Conservation (phyloP, 2,888 invertebrate species). For the Drosophila falleni region DNA sequence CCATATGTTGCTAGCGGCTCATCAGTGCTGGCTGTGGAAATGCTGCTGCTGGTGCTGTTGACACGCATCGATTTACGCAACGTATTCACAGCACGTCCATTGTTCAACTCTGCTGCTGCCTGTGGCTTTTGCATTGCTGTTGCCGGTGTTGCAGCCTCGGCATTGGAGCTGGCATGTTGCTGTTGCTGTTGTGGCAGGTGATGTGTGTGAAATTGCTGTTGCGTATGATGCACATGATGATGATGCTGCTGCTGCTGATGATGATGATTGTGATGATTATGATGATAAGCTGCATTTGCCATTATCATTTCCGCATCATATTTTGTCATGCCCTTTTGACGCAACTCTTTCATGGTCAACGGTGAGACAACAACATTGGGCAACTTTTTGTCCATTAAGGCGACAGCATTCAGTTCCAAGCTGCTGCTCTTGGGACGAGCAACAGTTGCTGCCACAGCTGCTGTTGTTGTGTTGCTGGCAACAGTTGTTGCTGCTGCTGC, state of each 20-base stretch:
- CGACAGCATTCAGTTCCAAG: slow-evolving; percentile 83
- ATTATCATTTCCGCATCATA: slow-evolving; percentile 95
- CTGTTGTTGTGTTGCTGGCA: slow-evolving; percentile 75
- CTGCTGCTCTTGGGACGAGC: slow-evolving; percentile 56
- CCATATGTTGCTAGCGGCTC: slow-evolving; percentile 70
- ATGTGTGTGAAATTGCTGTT: slow-evolving; percentile 48
- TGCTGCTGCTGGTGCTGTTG: slow-evolving; percentile 85
- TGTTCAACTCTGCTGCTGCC: slow-evolving; percentile 54
- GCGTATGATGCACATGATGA: slow-evolving; percentile 45
- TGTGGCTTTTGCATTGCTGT: slow-evolving; percentile 61
- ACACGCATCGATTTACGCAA: slow-evolving; percentile 84
- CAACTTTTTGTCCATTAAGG: slow-evolving; percentile 67
- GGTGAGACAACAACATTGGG: slow-evolving; percentile 81
- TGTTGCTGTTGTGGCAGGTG: slow-evolving; percentile 60
- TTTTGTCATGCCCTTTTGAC: slow-evolving; percentile 94
- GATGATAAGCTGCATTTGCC: slow-evolving; percentile 86
- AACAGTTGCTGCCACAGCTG: slow-evolving; percentile 68
- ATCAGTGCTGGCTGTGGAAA: slow-evolving; percentile 84
- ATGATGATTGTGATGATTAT: slow-evolving; percentile 68
- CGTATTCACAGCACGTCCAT: slow-evolving; percentile 43
- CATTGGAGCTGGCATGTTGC: slow-evolving; percentile 47
- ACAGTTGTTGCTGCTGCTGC: slow-evolving; percentile 22
- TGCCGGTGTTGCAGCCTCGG: slow-evolving; percentile 60
- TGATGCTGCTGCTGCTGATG: slow-evolving; percentile 57
- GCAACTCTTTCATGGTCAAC: slow-evolving; percentile 93